phyloP scores from a whole-genome alignment of 2,888 invertebrate genomes.

The Rambutsinella grinnellia region DNA sequence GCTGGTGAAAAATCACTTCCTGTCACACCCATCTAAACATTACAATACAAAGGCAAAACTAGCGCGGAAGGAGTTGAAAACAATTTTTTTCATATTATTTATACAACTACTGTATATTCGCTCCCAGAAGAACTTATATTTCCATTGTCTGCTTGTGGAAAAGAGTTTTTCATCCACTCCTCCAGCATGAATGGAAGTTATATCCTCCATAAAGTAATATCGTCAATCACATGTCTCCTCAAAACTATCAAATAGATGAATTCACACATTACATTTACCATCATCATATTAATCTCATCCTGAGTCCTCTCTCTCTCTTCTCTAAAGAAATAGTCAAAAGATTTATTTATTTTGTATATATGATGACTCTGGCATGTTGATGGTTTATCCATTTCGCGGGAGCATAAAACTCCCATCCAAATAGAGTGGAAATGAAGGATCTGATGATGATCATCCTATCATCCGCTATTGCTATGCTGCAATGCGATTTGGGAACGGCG shows the following conservation, averaged over 20 bases:
- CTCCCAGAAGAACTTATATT: too few species aligned
- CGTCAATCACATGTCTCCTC: background rate
- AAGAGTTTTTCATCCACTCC: background rate
- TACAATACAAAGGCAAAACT: background rate
- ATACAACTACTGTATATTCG: too few species aligned
- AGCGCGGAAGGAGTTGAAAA: too few species aligned
- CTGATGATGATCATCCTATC: too few species aligned
- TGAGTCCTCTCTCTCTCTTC: background rate
- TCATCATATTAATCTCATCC: background rate
- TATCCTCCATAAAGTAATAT: background rate
- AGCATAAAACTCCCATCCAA: too few species aligned
- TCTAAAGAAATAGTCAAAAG: background rate
- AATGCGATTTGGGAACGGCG: background rate
- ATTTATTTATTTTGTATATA: background rate
- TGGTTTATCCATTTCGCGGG: background rate
- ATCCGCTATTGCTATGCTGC: too few species aligned
- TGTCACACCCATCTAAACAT: conserved; percentile 19
- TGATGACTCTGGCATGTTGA: background rate
- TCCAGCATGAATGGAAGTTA: background rate
- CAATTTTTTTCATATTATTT: background rate
- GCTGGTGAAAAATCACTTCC: conserved; percentile 44
- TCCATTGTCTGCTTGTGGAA: too few species aligned
- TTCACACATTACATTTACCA: background rate
- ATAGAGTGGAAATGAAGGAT: too few species aligned
- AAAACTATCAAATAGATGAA: background rate